Conservation (phyloP, 1,140 invertebrate genomes). For the Triops cancriformis region DNA sequence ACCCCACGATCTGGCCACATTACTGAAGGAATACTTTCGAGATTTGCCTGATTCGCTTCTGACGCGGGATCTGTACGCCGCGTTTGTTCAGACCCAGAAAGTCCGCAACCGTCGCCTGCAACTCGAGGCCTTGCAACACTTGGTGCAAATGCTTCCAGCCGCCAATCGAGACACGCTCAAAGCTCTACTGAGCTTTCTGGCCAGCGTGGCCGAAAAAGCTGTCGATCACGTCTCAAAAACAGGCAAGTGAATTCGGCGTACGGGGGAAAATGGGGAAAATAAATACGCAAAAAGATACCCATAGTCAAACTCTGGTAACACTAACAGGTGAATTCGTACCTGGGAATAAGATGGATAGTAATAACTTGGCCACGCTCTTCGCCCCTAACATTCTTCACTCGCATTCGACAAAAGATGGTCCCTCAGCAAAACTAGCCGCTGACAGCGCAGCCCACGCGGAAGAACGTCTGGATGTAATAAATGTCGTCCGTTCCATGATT, state of each 20-base stretch:
- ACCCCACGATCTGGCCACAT: slow-evolving; percentile 84
- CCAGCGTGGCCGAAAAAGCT: slow-evolving; percentile 63
- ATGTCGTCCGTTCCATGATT: slow-evolving; percentile 71
- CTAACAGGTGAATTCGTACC: slow-evolving; percentile 49
- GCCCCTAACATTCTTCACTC: slow-evolving; percentile 85
- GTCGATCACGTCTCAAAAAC: slow-evolving; percentile 50
- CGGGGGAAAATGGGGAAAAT: too few relatives aligned
- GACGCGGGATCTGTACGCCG: slow-evolving; percentile 75
- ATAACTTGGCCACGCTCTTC: slow-evolving; percentile 83
- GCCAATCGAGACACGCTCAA: slow-evolving; percentile 80
- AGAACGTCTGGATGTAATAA: slow-evolving; percentile 78
- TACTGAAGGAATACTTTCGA: slow-evolving; percentile 86
- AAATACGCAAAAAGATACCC: too few relatives aligned
- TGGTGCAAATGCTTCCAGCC: slow-evolving; percentile 73
- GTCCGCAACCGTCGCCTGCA: slow-evolving; percentile 71
- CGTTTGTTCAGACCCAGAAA: slow-evolving; percentile 79
- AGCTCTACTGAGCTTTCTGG: slow-evolving; percentile 69
- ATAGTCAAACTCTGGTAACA: not conserved
- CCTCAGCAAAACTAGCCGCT: slow-evolving; percentile 44
- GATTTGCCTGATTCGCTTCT: slow-evolving; percentile 87
- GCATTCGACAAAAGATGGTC: slow-evolving; percentile 55
- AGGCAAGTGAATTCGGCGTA: too few relatives aligned
- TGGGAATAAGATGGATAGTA: slow-evolving; percentile 89
- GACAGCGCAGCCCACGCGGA: slow-evolving; percentile 56
- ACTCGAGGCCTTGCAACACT: slow-evolving; percentile 68